Percentiles rank a stretch among this genome's conserved stretches.
phyloP scores from a whole-genome alignment of 2,113 vertebrate species.

The Cochlearius cochlearius region DNA sequence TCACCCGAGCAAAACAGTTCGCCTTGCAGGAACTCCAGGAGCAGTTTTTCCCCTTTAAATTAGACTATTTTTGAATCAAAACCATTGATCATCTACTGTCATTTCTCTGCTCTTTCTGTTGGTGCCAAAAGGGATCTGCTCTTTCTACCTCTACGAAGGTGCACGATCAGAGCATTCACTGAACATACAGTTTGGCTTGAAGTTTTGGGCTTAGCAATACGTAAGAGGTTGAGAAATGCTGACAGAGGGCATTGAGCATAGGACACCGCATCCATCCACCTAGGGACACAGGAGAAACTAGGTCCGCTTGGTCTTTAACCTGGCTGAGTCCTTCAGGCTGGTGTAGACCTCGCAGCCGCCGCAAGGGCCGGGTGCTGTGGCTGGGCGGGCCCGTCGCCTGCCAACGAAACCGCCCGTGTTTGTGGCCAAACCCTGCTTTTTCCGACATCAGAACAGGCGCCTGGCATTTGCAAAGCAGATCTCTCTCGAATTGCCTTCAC shows the following conservation, averaged over 20 bases:
- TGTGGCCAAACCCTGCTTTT: not conserved
- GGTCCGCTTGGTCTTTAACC: too few relatives aligned
- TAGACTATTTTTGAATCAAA: not conserved
- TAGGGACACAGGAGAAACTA: not conserved
- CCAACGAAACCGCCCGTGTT: fast-evolving
- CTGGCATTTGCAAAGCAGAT: not conserved
- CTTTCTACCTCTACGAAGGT: fast-evolving
- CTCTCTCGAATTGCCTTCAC: not conserved
- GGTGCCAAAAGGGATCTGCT: not conserved
- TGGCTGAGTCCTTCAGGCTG: not conserved
- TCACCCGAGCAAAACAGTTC: not conserved
- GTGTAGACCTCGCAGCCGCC: not conserved
- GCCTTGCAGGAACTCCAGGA: not conserved
- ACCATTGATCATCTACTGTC: not conserved
- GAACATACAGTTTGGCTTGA: not conserved
- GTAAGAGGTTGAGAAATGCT: not conserved
- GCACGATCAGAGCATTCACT: not conserved
- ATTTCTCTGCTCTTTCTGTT: not conserved
- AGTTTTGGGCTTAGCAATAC: not conserved
- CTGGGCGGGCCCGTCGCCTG: too few relatives aligned
- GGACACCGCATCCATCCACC: not conserved
- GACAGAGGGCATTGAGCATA: not conserved
- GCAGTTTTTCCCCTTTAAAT: not conserved
- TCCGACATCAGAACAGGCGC: fast-evolving
- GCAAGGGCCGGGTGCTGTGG: too few relatives aligned